Evolutionary conservation across 2,113 vertebrate species (phyloP), one percentile per base, ranked within the genome.

Genomic region (Argyrosomus japonicus): DNA sequence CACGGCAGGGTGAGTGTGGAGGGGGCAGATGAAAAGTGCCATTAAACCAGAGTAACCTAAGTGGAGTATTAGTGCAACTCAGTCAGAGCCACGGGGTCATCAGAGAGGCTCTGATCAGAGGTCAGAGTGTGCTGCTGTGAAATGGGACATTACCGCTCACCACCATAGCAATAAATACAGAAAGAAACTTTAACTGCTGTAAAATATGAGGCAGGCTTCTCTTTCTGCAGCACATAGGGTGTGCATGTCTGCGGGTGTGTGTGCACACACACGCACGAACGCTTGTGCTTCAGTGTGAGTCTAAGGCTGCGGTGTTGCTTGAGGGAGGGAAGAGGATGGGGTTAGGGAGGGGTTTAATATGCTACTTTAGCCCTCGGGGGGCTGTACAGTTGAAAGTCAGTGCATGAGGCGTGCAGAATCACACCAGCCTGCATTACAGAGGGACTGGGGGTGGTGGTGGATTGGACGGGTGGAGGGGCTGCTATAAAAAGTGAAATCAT

Each of bases 401-500:
- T 88, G 87, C 82, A 84, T 62, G 80, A 91, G 88, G 91, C 89
- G 54, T 89, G 88, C 87, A 89, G 90, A 94, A 93, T 93, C 89
- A 86, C 91, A 89, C 82, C 90, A 87, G 89, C 83, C 85, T 73
- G 65, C 68, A 70, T 85, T 90, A 89, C 85, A 87, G 61, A 83
- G 81, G 80, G 75, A 85, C 81, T 76, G 70, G 87, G 60, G 81
- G 78, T 79, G 73, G 70, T 75, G 77, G 65, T 75, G 84, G 65
- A 64, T 86, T 75, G 79, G 75, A 68, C 32, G 68, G 70, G 72
- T 62, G 40, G 83, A 62, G 67, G 77, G 83, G 64, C 79, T 67
- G 84, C 91, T 88, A 88, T 94, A 93, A 94, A 95, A 93, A 92
- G 89, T 91, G 89, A 97, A 97, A 96, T 97, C 95, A 95, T 96